These are phyloP conservation scores for Portevinia maculata DNA, from an alignment of 2,888 invertebrate species.

Conservation along the genomic window DNA sequence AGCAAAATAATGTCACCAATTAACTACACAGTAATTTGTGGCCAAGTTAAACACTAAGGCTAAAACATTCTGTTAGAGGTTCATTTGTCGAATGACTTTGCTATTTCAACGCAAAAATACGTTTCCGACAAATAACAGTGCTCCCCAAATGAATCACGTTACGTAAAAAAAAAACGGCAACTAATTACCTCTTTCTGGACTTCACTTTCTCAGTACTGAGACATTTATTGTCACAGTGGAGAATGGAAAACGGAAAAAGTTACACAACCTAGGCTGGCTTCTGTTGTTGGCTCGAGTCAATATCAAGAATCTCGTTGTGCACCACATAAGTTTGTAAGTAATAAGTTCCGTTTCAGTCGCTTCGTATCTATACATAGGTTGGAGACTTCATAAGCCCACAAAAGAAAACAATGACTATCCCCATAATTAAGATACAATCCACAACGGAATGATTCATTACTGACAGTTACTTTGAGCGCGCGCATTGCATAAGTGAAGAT, in stretches of 20 bases:
- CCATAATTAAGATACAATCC: conserved; percentile 28
- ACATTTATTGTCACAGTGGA: not conserved
- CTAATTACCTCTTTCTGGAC: not conserved
- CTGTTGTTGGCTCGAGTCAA: conserved; percentile 6
- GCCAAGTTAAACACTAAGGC: no score
- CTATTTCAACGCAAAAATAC: no score
- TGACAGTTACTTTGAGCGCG: not conserved
- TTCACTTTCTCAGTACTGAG: not conserved
- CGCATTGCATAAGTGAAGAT: not conserved
- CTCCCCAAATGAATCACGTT: not conserved
- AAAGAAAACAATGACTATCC: conserved; percentile 8
- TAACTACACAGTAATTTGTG: no score
- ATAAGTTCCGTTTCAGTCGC: not conserved
- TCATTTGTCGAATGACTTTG: no score
- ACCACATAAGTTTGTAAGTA: not conserved
- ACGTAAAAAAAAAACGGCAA: not conserved
- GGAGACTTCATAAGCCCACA: not conserved
- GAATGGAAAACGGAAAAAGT: conserved; percentile 12
- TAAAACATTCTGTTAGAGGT: no score
- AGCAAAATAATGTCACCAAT: no score
- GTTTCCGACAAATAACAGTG: no score
- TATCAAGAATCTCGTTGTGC: conserved; percentile 20
- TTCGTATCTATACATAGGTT: not conserved
- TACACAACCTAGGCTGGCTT: conserved; percentile 6
- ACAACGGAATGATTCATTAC: conserved; percentile 2